Evolutionary conservation across 2,888 invertebrate species (phyloP), one percentile per base, ranked within the genome.

Genomic region (Acanthosoma haemorrhoidale): DNA sequence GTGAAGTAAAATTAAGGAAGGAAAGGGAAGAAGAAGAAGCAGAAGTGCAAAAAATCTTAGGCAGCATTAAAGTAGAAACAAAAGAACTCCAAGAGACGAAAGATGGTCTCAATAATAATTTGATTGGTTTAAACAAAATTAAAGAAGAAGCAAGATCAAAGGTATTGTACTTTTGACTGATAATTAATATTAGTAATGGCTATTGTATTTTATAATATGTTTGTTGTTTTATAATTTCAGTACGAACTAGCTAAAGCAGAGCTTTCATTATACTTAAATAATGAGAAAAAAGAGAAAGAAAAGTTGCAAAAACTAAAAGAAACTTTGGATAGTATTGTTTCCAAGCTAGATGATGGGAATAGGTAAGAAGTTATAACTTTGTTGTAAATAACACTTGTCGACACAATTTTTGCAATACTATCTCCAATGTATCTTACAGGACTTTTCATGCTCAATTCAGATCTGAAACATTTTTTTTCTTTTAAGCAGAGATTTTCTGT

Each of bases 201-300:
- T 11, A 58, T 58, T 15, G 8, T 13, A 2, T 9, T 11, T 4
- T 9, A n/a, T 25, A 29, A 58, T 31, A 8, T 41, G n/a, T 67
- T 4, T 70, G 4, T 32, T 2, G n/a, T 9, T 67, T 70, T 68
- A 75, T 61, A n/a, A 32, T 75, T 75, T 9, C 70, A 82, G 80
- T 78, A 80, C 74, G 83, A 84, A 73, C 79, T 88, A 41, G 88
- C 91, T 0, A 88, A 93, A 77, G 89, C 91, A 0, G 90, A 94
- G 78, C 80, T 95, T 11, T 89, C 92, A 78, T 83, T 94, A 61
- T 91, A 90, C 73, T 79, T 89, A 77, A 82, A 87, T 79, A 83
- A 84, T 72, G 85, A 88, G 80, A 72, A 74, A 43, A 72, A 66
- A 39, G 90, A 90, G 77, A 83, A 82, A n/a, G 82, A 82, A 13